These are phyloP conservation scores for Clusia tigrina DNA, from an alignment of 2,888 invertebrate genomes.

Conservation along the genomic window DNA sequence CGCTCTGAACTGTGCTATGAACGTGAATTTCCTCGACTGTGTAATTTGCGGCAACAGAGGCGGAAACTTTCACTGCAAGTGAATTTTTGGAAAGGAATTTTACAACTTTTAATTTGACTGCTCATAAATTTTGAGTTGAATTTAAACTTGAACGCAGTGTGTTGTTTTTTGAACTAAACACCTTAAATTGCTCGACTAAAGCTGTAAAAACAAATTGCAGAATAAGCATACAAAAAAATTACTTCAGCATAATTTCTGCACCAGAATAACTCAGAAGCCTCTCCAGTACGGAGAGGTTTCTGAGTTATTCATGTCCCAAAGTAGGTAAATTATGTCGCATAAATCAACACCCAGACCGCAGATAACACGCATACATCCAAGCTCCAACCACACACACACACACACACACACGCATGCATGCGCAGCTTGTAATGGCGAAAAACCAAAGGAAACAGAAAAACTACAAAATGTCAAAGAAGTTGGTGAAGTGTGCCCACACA, in stretches of 20 bases:
- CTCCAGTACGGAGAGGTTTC: background rate
- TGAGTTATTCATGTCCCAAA: background rate
- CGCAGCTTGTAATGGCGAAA: too few relatives aligned
- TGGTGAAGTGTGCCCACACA: too few relatives aligned
- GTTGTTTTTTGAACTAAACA: background rate
- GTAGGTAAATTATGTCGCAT: conserved; percentile 51
- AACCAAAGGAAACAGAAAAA: too few relatives aligned
- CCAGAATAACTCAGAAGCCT: background rate
- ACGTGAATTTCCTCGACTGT: too few relatives aligned
- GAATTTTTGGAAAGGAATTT: too few relatives aligned
- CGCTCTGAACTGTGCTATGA: too few relatives aligned
- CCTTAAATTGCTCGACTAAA: background rate
- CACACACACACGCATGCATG: background rate
- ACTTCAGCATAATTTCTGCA: background rate
- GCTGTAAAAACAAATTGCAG: background rate
- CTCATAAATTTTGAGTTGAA: too few relatives aligned
- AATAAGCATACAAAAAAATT: background rate
- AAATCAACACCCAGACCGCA: conserved; percentile 42
- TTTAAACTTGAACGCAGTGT: too few relatives aligned
- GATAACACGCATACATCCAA: background rate
- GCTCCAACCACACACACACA: background rate
- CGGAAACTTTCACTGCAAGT: too few relatives aligned
- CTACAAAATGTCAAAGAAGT: too few relatives aligned
- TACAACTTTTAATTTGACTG: too few relatives aligned
- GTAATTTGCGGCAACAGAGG: too few relatives aligned